Evolutionary conservation across 2,888 invertebrate genomes (phyloP).

Genomic region (Aphodius granarius): DNA sequence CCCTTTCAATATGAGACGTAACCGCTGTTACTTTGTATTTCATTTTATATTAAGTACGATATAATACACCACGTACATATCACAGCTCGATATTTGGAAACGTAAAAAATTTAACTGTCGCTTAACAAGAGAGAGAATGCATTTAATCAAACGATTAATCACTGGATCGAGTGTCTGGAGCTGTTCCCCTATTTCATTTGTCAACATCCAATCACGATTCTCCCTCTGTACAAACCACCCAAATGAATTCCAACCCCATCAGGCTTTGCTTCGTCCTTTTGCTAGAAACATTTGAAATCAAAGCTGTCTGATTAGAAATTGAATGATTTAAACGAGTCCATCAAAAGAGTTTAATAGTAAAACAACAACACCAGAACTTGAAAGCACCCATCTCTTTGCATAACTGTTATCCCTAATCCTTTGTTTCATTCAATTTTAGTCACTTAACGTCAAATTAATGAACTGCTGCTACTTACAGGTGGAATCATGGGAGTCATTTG

Average conservation of each 20-base stretch:
- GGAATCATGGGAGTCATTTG: conserved; percentile 31
- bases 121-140: background rate
- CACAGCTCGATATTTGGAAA: too few species aligned
- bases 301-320: background rate
- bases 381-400: too few species aligned
- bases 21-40: background rate
- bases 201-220: background rate
- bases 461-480: conserved; percentile 38
- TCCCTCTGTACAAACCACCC: background rate
- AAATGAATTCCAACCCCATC: background rate
- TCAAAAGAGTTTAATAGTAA: too few species aligned
- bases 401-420: too few species aligned
- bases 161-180: background rate
- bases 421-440: too few species aligned
- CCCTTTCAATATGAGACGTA: background rate
- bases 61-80: too few species aligned
- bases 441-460: too few species aligned
- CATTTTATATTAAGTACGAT: background rate
- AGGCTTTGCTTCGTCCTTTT: background rate
- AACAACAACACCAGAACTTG: too few species aligned
- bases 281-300: background rate
- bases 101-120: background rate
- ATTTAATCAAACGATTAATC: background rate
- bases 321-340: too few species aligned
- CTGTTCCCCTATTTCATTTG: background rate